Evolutionary conservation across 2,888 invertebrate genomes (phyloP).

Genomic region (Ennomos erosarius): DNA sequence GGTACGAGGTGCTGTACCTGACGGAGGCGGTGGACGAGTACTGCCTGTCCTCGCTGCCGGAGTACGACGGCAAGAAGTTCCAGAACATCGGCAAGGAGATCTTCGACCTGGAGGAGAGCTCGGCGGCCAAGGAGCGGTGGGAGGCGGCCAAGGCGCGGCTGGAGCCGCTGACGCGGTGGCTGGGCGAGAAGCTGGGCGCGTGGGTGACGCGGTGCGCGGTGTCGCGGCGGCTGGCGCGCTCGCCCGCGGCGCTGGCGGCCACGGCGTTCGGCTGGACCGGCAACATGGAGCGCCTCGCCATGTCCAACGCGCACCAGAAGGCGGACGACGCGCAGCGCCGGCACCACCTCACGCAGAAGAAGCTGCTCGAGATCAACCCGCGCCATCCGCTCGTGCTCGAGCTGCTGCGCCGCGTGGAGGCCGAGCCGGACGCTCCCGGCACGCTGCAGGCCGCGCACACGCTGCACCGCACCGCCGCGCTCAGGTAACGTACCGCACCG

Average conservation of each 20-base stretch:
- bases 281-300: conserved; percentile 98
- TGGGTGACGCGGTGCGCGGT: conserved; percentile 62
- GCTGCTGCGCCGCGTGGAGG: conserved; percentile 91
- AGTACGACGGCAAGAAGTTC: conserved; percentile 99
- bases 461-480: conserved; percentile 74
- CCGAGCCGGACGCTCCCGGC: conserved; percentile 82
- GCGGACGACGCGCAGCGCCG: conserved; percentile 94
- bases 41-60: conserved; percentile 97
- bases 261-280: conserved; percentile 99
- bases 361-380: conserved; percentile 98
- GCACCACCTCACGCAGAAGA: conserved; percentile 97
- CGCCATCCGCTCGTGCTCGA: conserved; percentile 97
- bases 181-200: conserved; percentile 26
- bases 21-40: conserved; percentile 99
- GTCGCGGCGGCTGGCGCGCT: conserved; percentile 61
- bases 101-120: conserved; percentile 91
- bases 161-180: conserved; percentile 90
- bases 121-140: conserved; percentile 88
- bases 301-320: conserved; percentile 98
- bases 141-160: conserved; percentile 91
- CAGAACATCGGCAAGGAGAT: conserved; percentile 99
- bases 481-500: too few species aligned
- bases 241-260: conserved; percentile 98
- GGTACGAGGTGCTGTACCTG: conserved; percentile 97
- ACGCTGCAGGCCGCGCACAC: conserved; percentile 86